Percentiles rank a stretch among this genome's conserved stretches.
Evolutionary conservation across 2,797 vertebrate species (phyloP).

Genomic region (Enteromius unitaeniatus): DNA sequence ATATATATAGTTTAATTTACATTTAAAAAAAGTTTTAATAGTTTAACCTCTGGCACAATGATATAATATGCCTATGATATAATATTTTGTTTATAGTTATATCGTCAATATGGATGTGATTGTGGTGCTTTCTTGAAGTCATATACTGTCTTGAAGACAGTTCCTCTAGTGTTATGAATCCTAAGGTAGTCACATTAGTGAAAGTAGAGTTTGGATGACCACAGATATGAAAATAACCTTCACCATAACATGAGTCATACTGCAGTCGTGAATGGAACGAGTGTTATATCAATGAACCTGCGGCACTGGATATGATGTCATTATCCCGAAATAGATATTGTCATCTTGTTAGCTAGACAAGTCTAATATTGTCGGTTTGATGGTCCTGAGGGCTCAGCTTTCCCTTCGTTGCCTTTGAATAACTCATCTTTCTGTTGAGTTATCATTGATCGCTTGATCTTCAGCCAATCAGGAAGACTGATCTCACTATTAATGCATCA

Average conservation of each 20-base stretch:
- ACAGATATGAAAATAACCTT: constrained; percentile 47
- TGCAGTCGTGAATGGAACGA: constrained; percentile 52
- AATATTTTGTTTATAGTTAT: neutral
- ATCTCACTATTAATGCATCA: neutral
- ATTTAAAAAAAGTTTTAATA: neutral
- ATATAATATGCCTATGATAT: neutral
- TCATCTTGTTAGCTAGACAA: constrained; percentile 50
- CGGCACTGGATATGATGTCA: constrained; percentile 50
- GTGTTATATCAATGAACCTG: constrained; percentile 56
- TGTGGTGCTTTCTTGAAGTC: neutral
- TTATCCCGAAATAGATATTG: constrained; percentile 58
- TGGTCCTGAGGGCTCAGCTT: constrained; percentile 51
- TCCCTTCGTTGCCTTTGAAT: constrained; percentile 50
- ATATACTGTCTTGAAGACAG: too few relatives aligned
- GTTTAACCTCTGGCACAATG: neutral
- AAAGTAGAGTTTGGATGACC: neutral
- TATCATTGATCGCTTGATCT: constrained; percentile 46
- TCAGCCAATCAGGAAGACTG: constrained; percentile 26
- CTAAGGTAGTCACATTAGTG: neutral
- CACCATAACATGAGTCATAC: constrained; percentile 58
- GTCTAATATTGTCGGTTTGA: constrained; percentile 52
- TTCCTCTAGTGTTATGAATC: neutral
- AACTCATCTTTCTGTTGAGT: constrained; percentile 42
- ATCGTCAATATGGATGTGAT: neutral
- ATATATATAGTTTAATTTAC: too few relatives aligned